Conservation (phyloP, 1,140 invertebrate genomes). For the Periplaneta americana region DNA sequence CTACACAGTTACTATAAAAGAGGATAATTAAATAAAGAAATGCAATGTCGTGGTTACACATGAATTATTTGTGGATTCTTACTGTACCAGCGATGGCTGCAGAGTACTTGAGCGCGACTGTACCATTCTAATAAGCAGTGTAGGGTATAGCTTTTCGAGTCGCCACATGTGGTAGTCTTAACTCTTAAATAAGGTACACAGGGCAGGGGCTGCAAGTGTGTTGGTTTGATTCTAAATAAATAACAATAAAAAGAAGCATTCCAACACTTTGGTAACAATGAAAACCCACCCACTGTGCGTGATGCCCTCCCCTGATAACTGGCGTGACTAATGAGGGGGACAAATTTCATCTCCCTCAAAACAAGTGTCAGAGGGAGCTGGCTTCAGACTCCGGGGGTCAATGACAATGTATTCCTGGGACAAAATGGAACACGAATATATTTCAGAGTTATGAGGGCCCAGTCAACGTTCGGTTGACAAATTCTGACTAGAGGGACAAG, state of each 20-base stretch:
- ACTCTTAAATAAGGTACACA: not conserved
- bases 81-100: too few relatives aligned
- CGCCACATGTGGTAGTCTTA: not conserved
- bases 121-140: not conserved
- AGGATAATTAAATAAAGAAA: too few relatives aligned
- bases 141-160: not conserved
- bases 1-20: too few relatives aligned
- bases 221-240: not conserved
- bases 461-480: too few relatives aligned
- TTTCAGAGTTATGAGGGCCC: too few relatives aligned
- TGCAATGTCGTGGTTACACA: too few relatives aligned
- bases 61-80: too few relatives aligned
- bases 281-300: not conserved
- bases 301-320: not conserved
- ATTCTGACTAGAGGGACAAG: too few relatives aligned
- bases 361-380: not conserved
- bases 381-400: too few relatives aligned
- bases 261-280: not conserved
- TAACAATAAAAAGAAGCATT: not conserved
- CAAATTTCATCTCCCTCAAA: not conserved
- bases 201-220: not conserved
- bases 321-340: not conserved
- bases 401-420: too few relatives aligned
- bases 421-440: too few relatives aligned
- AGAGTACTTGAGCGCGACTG: not conserved